These are phyloP conservation scores for Sapayoa aenigma DNA, from an alignment of 2,113 vertebrate genomes.

Conservation along the genomic window DNA sequence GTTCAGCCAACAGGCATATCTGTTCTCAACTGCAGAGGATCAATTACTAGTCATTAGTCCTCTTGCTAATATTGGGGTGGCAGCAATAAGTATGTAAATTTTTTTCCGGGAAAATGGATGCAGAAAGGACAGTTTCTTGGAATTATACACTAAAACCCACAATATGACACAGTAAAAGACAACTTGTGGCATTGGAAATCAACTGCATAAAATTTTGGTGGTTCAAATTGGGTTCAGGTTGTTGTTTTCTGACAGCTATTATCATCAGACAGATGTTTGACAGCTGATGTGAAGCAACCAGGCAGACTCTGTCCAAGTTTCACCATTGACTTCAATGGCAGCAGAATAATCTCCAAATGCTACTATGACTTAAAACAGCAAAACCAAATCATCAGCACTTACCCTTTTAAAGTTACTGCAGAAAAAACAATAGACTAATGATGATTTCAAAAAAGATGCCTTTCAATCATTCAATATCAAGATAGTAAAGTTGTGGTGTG, in stretches of 20 bases:
- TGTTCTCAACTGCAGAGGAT: not conserved
- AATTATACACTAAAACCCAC: not conserved
- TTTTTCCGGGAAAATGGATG: not conserved
- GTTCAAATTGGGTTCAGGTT: slow-evolving; percentile 29
- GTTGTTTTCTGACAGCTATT: not conserved
- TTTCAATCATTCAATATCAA: not conserved
- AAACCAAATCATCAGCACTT: not conserved
- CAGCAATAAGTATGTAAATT: not conserved
- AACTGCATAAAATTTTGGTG: not conserved
- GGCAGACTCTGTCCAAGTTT: not conserved
- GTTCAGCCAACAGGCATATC: not conserved
- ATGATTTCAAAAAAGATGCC: not conserved
- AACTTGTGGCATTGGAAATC: not conserved
- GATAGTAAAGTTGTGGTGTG: not conserved
- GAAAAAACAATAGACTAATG: not conserved
- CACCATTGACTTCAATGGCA: not conserved
- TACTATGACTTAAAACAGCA: not conserved
- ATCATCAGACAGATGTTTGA: not conserved
- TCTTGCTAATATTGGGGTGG: not conserved
- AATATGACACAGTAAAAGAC: not conserved
- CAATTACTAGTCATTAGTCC: not conserved
- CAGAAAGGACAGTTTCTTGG: not conserved
- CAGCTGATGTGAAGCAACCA: not conserved
- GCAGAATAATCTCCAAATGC: not conserved
- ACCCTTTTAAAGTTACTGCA: not conserved